Evolutionary conservation across 2,888 invertebrate genomes (phyloP).

Genomic region (Agrilus mali): DNA sequence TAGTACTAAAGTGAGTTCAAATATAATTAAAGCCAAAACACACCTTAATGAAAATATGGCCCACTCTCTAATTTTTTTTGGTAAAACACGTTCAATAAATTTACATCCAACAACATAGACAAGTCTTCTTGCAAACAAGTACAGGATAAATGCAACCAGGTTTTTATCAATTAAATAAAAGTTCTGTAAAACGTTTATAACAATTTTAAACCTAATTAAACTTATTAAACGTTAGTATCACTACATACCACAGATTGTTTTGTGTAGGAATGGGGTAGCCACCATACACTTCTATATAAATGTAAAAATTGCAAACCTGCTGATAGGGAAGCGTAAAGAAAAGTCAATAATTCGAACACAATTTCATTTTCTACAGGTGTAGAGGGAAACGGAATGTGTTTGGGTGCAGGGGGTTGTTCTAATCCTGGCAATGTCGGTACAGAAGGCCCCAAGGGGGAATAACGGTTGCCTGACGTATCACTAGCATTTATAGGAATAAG

Average conservation of each 20-base stretch:
- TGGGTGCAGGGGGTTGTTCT: slow-evolving; percentile 46
- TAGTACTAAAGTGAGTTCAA: slow-evolving; percentile 5
- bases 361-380: slow-evolving; percentile 70
- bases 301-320: slow-evolving; percentile 86
- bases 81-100: slow-evolving; percentile 21
- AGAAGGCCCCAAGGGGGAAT: slow-evolving; percentile 21
- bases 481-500: slow-evolving; percentile 21
- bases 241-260: slow-evolving; percentile 71
- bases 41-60: slow-evolving; percentile 22
- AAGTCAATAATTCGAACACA: slow-evolving; percentile 74
- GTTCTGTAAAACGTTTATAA: slow-evolving; percentile 55
- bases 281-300: slow-evolving; percentile 93
- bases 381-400: slow-evolving; percentile 70
- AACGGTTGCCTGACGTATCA: slow-evolving; percentile 21
- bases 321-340: slow-evolving; percentile 65
- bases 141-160: slow-evolving; percentile 70
- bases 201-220: neutral
- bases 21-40: neutral
- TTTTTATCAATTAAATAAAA: slow-evolving; percentile 88
- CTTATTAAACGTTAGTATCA: neutral
- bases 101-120: slow-evolving; percentile 40
- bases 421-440: slow-evolving; percentile 25
- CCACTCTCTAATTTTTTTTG: slow-evolving; percentile 17
- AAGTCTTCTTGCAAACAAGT: slow-evolving; percentile 69
- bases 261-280: slow-evolving; percentile 87